Conservation (phyloP, 2,797 vertebrate species). For the Platalea minor region DNA sequence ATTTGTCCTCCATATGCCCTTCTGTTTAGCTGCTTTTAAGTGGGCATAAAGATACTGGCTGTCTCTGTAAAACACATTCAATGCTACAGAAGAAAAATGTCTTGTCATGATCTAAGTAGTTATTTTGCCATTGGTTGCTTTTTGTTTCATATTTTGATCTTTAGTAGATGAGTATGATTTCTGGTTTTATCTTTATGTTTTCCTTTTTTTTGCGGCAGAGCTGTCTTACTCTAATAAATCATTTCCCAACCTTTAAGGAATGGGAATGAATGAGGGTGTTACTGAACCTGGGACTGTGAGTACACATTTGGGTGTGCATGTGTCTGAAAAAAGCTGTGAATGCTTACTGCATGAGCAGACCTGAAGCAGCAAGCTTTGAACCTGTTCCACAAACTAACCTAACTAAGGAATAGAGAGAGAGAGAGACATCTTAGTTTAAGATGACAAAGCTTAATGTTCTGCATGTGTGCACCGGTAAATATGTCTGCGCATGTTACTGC, state of each 20-base stretch:
- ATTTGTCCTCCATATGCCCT: neutral
- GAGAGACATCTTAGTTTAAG: neutral
- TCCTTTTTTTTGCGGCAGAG: neutral
- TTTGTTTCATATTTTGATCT: neutral
- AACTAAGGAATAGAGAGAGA: neutral
- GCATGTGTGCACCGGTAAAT: neutral
- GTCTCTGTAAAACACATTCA: neutral
- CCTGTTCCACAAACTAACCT: neutral
- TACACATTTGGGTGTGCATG: neutral
- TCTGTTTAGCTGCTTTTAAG: neutral
- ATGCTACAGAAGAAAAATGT: neutral
- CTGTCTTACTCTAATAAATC: neutral
- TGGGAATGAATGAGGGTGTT: neutral
- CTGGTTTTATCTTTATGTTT: neutral
- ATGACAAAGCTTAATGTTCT: neutral
- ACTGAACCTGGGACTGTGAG: neutral
- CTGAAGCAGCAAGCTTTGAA: neutral
- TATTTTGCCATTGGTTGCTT: neutral
- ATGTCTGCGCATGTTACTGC: neutral
- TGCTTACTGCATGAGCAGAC: neutral
- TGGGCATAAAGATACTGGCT: neutral
- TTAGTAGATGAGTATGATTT: neutral
- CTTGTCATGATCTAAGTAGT: neutral
- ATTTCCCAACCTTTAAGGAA: neutral
- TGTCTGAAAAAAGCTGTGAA: neutral